A percentile compares a stretch with the other conserved stretches of the same genome.
Evolutionary conservation across 2,888 invertebrate species (phyloP).

Genomic region (Globia sparganii): DNA sequence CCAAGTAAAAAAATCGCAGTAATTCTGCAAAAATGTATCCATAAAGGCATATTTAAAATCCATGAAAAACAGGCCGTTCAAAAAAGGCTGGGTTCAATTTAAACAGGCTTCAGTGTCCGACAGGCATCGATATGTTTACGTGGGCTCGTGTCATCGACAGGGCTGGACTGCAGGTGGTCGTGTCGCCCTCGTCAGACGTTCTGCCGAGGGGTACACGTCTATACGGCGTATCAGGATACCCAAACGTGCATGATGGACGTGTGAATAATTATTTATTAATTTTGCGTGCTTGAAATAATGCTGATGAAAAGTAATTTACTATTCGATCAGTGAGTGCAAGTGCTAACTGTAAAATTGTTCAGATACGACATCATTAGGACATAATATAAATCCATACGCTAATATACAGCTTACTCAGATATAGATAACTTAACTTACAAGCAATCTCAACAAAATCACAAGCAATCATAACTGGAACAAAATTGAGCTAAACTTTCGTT

Average conservation of each 20-base stretch:
- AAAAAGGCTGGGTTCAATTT: constrained; percentile 27
- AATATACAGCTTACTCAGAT: constrained; percentile 22
- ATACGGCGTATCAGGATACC: constrained; percentile 9
- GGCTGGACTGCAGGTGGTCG: constrained; percentile 61
- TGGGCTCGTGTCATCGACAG: constrained; percentile 66
- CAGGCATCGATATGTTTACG: constrained; percentile 57
- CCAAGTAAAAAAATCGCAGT: background rate
- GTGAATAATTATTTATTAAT: background rate
- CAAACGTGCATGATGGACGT: constrained; percentile 16
- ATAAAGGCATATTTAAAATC: constrained; percentile 18
- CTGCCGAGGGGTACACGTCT: constrained; percentile 32
- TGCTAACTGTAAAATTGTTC: background rate
- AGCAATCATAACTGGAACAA: constrained; percentile 35
- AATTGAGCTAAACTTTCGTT: constrained; percentile 47
- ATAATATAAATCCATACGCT: constrained; percentile 11
- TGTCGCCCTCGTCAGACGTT: constrained; percentile 43
- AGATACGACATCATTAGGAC: background rate
- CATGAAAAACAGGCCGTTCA: constrained; percentile 5
- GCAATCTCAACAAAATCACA: constrained; percentile 50
- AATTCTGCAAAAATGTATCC: background rate
- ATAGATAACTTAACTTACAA: constrained; percentile 40
- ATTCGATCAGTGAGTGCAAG: background rate
- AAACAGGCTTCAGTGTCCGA: constrained; percentile 39
- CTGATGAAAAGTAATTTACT: background rate
- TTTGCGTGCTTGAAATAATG: background rate